phyloP scores from a whole-genome alignment of 2,888 invertebrate genomes.

The Agrotis puta region DNA sequence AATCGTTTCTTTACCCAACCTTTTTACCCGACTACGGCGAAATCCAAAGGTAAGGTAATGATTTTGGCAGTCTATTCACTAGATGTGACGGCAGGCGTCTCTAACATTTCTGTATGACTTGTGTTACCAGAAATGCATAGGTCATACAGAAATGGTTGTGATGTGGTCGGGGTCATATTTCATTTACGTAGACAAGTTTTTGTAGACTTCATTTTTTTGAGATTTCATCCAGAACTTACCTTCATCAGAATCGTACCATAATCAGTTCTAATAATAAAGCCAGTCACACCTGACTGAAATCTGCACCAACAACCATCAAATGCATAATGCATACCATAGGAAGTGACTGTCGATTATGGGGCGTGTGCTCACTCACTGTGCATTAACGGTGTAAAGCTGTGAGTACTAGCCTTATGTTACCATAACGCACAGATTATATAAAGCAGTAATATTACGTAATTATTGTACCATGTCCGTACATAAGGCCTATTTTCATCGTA shows the following conservation, averaged over 20 bases:
- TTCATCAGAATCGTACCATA: background rate
- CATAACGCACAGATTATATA: constrained; percentile 4
- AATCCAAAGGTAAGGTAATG: too few relatives aligned
- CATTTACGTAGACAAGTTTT: too few relatives aligned
- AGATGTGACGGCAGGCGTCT: too few relatives aligned
- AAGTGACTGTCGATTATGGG: constrained; percentile 47
- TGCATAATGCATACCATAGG: constrained; percentile 31
- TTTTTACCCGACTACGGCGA: too few relatives aligned
- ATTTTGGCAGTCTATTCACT: too few relatives aligned
- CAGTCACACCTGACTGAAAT: constrained; percentile 19
- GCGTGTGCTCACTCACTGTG: constrained; percentile 52
- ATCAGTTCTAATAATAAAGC: background rate
- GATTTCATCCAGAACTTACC: background rate
- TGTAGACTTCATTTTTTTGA: too few relatives aligned
- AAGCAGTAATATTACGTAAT: constrained; percentile 14
- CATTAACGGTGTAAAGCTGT: constrained; percentile 41
- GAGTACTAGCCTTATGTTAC: constrained; percentile 12
- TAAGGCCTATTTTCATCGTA: background rate
- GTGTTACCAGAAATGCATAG: too few relatives aligned
- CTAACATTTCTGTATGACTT: too few relatives aligned
- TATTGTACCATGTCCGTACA: background rate
- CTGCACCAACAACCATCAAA: background rate
- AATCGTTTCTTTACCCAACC: too few relatives aligned
- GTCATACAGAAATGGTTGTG: too few relatives aligned
- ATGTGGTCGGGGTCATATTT: too few relatives aligned